phyloP scores from a whole-genome alignment of 2,113 vertebrate genomes.

The Oenanthe melanoleuca region DNA sequence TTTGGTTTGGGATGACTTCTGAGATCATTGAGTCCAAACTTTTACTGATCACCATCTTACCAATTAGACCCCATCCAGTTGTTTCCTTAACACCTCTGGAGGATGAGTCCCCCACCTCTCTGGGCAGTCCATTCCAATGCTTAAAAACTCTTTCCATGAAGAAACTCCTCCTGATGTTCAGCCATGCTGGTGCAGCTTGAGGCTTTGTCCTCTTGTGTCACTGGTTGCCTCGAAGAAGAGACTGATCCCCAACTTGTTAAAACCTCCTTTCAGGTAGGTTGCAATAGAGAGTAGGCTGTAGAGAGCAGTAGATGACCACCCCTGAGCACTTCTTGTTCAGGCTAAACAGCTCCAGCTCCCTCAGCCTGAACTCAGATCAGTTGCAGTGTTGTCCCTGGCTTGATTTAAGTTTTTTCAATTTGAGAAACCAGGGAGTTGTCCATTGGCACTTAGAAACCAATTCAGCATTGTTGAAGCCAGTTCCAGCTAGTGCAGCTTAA shows the following conservation, averaged over 20 bases:
- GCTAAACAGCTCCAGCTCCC: background rate
- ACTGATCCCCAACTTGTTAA: background rate
- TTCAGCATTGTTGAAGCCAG: background rate
- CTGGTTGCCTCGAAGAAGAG: background rate
- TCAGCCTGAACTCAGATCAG: background rate
- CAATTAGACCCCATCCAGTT: background rate
- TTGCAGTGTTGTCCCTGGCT: background rate
- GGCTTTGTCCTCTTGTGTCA: background rate
- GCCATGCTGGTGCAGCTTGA: background rate
- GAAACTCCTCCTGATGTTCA: background rate
- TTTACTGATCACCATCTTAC: background rate
- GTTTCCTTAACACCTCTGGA: background rate
- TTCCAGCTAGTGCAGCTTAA: background rate
- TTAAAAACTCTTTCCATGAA: background rate
- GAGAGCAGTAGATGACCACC: background rate
- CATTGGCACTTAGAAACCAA: too few relatives aligned
- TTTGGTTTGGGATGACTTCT: background rate
- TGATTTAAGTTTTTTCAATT: background rate
- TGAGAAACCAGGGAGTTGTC: background rate
- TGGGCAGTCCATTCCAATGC: background rate
- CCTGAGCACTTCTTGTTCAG: background rate
- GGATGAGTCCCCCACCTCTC: too few relatives aligned
- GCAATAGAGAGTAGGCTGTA: too few relatives aligned
- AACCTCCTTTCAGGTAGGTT: background rate
- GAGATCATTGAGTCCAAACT: background rate